Evolutionary conservation across 2,888 invertebrate species (phyloP).

Genomic region (Syritta pipiens): DNA sequence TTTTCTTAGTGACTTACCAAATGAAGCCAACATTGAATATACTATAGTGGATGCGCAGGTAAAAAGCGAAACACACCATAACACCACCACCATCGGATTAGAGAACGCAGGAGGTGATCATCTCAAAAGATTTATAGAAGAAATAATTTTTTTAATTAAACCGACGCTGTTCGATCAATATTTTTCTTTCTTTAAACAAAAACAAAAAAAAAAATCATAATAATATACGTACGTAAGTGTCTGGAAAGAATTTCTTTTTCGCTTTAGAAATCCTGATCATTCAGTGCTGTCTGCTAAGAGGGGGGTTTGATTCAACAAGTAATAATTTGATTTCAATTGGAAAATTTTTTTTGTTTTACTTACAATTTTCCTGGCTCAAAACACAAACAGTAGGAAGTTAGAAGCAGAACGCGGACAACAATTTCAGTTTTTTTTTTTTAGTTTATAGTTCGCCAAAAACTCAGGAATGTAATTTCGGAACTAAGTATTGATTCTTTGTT

Average conservation of each 20-base stretch:
- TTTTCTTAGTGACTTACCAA: conserved; percentile 65
- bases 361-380: conserved; percentile 66
- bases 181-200: conserved; percentile 15
- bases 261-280: conserved; percentile 56
- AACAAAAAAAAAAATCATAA: not conserved
- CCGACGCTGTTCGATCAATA: conserved; percentile 13
- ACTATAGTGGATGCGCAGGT: conserved; percentile 47
- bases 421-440: conserved; percentile 28
- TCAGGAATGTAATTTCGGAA: conserved; percentile 52
- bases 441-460: conserved; percentile 34
- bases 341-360: conserved; percentile 40
- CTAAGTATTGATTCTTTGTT: conserved; percentile 41
- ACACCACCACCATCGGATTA: conserved; percentile 56
- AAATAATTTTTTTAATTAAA: conserved; percentile 31
- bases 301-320: conserved; percentile 61
- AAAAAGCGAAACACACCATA: conserved; percentile 56
- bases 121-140: conserved; percentile 36
- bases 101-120: conserved; percentile 31
- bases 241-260: conserved; percentile 33
- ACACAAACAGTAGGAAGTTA: conserved; percentile 36
- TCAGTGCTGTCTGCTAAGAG: conserved; percentile 52
- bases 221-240: conserved; percentile 48
- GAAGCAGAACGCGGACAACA: conserved; percentile 44
- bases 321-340: conserved; percentile 21
- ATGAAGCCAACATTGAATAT: conserved; percentile 65